These are phyloP conservation scores for Zootoca vivipara DNA, from an alignment of 2,113 vertebrate genomes.

Conservation along the genomic window DNA sequence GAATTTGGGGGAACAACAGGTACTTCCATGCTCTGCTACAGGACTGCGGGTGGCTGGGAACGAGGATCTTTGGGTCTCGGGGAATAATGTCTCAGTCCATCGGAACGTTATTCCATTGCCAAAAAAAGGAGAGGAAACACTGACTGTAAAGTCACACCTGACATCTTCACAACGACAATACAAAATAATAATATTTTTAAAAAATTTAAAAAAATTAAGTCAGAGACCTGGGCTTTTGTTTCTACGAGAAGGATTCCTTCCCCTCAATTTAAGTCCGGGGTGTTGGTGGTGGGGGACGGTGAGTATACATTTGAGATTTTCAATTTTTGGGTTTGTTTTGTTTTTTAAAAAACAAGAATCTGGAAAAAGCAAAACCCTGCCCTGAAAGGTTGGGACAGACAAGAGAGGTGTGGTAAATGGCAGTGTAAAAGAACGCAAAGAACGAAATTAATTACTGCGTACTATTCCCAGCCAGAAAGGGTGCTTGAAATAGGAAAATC, in stretches of 20 bases:
- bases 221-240: constrained; percentile 62
- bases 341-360: constrained; percentile 60
- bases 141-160: constrained; percentile 69
- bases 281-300: not conserved
- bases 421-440: constrained; percentile 52
- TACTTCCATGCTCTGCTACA: constrained; percentile 73
- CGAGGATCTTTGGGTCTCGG: not conserved
- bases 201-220: constrained; percentile 49
- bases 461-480: not conserved
- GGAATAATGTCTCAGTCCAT: constrained; percentile 53
- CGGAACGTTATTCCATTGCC: constrained; percentile 65
- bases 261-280: constrained; percentile 51
- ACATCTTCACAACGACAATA: constrained; percentile 72
- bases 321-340: not conserved
- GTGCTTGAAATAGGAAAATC: not conserved
- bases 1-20: constrained; percentile 66
- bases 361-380: not conserved
- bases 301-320: constrained; percentile 49
- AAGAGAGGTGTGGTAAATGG: constrained; percentile 35
- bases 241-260: constrained; percentile 57
- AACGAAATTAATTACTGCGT: constrained; percentile 58
- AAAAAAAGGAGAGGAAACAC: constrained; percentile 52
- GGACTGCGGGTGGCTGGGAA: constrained; percentile 31
- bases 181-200: constrained; percentile 70
- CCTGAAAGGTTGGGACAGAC: constrained; percentile 63